These are phyloP conservation scores for Gopherus evgoodei DNA, from an alignment of 2,113 vertebrate species.

Conservation along the genomic window DNA sequence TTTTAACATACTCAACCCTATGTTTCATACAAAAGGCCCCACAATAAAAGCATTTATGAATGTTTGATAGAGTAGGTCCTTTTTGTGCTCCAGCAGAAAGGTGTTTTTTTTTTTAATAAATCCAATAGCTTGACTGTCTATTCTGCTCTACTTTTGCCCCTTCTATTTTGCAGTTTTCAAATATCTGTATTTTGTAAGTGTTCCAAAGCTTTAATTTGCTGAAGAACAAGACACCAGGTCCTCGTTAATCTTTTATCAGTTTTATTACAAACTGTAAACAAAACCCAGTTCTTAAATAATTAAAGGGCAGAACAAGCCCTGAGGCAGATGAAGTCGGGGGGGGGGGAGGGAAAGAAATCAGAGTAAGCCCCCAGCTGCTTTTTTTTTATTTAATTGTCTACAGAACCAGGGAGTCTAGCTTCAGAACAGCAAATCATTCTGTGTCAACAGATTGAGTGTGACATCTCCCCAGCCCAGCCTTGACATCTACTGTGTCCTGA, in stretches of 20 bases:
- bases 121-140: conserved; percentile 52
- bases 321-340: conserved; percentile 45
- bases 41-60: conserved; percentile 55
- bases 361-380: conserved; percentile 3
- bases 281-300: conserved; percentile 77
- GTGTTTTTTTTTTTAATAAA: conserved; percentile 56
- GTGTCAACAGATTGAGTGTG: conserved; percentile 57
- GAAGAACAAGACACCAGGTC: conserved; percentile 66
- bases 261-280: conserved; percentile 78
- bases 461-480: conserved; percentile 46
- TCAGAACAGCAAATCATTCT: conserved; percentile 40
- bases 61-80: conserved; percentile 44
- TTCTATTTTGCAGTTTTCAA: conserved; percentile 45
- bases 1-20: neutral
- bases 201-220: conserved; percentile 66
- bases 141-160: conserved; percentile 6
- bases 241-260: conserved; percentile 77
- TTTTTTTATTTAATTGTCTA: neutral
- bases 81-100: conserved; percentile 28
- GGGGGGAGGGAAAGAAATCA: neutral
- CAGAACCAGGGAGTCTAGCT: neutral
- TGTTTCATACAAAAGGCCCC: conserved; percentile 16
- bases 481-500: conserved; percentile 55
- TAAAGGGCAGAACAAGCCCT: conserved; percentile 65
- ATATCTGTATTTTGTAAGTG: conserved; percentile 62